Conservation (phyloP, 2,113 vertebrate genomes). For the Cisticola juncidis region DNA sequence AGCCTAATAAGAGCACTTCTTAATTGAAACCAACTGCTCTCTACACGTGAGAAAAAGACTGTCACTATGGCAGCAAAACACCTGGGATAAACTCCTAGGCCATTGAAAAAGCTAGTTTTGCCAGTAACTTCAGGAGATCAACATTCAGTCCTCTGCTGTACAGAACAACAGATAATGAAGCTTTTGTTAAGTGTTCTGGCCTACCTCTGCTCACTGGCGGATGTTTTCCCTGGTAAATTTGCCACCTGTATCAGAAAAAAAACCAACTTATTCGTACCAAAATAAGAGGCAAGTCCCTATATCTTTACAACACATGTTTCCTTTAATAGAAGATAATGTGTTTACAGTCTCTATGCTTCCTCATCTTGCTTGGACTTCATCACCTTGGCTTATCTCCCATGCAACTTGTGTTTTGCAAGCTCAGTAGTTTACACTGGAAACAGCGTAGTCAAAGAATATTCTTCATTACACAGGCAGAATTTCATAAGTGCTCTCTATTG, state of each 20-base stretch:
- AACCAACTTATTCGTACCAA: neutral
- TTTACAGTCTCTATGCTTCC: slow-evolving; percentile 30
- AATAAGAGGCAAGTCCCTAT: neutral
- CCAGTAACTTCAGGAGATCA: neutral
- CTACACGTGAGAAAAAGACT: neutral
- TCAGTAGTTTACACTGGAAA: neutral
- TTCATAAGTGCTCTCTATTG: neutral
- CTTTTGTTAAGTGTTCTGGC: neutral
- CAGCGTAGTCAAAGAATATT: neutral
- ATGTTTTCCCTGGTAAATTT: slow-evolving; percentile 11
- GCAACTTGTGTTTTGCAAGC: slow-evolving; percentile 9
- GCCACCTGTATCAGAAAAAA: neutral
- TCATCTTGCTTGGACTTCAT: slow-evolving; percentile 15
- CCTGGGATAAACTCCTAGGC: neutral
- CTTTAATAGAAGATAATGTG: slow-evolving; percentile 9
- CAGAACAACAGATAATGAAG: neutral
- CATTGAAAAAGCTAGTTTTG: neutral
- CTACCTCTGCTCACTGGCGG: neutral
- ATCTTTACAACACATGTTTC: slow-evolving; percentile 24
- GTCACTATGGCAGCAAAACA: neutral
- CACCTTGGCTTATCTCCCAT: neutral
- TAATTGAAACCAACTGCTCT: neutral
- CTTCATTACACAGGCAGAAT: neutral
- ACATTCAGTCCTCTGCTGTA: neutral
- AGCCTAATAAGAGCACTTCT: neutral